These are phyloP conservation scores for Grantiella picta DNA, from an alignment of 2,113 vertebrate species.

Conservation along the genomic window DNA sequence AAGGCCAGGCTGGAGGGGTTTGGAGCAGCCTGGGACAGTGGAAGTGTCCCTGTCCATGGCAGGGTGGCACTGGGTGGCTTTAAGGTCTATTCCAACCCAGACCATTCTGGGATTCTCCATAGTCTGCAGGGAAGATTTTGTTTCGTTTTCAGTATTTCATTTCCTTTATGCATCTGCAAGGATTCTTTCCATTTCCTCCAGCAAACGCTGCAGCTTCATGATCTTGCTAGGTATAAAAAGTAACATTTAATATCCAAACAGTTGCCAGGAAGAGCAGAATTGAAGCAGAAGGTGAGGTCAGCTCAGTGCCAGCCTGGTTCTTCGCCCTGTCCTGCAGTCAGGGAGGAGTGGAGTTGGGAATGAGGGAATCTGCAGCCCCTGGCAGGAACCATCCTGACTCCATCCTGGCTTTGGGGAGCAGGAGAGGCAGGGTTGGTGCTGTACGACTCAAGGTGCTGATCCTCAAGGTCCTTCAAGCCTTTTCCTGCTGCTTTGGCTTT, in stretches of 20 bases:
- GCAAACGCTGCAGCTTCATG: neutral
- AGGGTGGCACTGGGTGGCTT: neutral
- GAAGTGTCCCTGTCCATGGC: neutral
- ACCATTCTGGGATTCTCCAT: neutral
- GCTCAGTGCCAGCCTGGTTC: neutral
- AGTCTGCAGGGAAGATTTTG: too few species aligned
- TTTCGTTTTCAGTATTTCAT: neutral
- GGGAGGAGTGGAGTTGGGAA: neutral
- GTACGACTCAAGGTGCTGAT: neutral
- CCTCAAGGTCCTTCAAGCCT: neutral
- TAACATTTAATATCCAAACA: rapidly evolving
- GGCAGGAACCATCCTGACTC: neutral
- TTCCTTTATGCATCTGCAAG: neutral
- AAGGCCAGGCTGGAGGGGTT: neutral
- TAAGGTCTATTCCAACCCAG: neutral
- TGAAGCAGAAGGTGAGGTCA: neutral
- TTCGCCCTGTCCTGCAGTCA: rapidly evolving
- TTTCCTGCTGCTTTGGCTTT: neutral
- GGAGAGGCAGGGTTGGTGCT: rapidly evolving
- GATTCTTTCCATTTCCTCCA: neutral
- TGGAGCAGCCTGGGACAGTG: neutral
- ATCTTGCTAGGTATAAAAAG: rapidly evolving
- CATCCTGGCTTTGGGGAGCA: rapidly evolving
- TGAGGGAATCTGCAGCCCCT: neutral
- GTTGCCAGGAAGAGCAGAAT: rapidly evolving